A percentile compares a stretch with the other conserved stretches of the same genome.
Evolutionary conservation across 2,113 vertebrate genomes (phyloP).

Genomic region (Ardeotis arabs): DNA sequence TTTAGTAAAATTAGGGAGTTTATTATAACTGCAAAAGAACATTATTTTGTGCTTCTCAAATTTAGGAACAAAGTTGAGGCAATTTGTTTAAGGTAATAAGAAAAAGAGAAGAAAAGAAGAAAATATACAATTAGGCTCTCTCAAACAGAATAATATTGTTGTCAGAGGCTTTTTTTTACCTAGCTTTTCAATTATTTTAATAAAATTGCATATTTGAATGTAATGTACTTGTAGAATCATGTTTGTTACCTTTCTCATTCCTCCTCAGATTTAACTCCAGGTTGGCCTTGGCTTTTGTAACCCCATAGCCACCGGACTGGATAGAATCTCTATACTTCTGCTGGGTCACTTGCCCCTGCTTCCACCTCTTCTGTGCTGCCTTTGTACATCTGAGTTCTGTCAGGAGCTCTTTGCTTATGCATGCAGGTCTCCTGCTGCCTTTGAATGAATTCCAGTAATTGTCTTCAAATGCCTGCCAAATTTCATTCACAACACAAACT

Average conservation of each 20-base stretch:
- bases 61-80: neutral
- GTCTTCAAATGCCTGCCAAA: neutral
- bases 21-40: neutral
- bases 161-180: accelerated
- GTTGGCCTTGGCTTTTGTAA: neutral
- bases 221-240: neutral
- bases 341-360: neutral
- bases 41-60: neutral
- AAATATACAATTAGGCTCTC: neutral
- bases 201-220: neutral
- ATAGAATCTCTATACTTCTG: neutral
- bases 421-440: neutral
- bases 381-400: neutral
- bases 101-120: neutral
- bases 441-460: neutral
- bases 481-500: neutral
- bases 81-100: neutral
- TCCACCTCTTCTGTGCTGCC: neutral
- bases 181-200: neutral
- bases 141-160: neutral
- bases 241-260: neutral
- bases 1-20: neutral
- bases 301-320: neutral
- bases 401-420: neutral
- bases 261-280: neutral